phyloP scores from a whole-genome alignment of 2,113 vertebrate genomes.

The Polypterus bichir region DNA sequence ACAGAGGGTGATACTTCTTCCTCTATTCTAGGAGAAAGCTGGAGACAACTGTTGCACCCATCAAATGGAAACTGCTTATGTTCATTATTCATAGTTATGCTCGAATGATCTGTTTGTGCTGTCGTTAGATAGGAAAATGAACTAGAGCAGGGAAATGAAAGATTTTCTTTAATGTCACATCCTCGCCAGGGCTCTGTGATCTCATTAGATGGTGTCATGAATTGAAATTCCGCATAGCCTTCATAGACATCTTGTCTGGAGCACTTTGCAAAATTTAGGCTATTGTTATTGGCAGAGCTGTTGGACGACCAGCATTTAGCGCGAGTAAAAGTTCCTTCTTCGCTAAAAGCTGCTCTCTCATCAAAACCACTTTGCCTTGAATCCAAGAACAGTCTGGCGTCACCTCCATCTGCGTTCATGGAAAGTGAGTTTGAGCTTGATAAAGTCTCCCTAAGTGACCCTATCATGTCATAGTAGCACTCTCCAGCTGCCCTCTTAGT shows the following conservation, averaged over 20 bases:
- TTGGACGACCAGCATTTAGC: constrained; percentile 64
- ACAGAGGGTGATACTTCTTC: constrained; percentile 30
- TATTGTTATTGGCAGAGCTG: constrained; percentile 74
- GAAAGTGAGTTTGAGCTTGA: constrained; percentile 44
- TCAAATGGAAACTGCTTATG: constrained; percentile 27
- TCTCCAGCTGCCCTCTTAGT: constrained; percentile 27
- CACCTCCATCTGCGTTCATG: constrained; percentile 41
- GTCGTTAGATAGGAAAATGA: constrained; percentile 39
- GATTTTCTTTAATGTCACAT: constrained; percentile 32
- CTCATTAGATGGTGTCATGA: constrained; percentile 52
- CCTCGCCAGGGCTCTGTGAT: constrained; percentile 53
- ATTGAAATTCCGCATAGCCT: constrained; percentile 44
- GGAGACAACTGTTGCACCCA: constrained; percentile 38
- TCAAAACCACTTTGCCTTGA: constrained; percentile 39
- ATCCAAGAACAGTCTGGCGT: constrained; percentile 32
- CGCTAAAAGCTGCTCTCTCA: constrained; percentile 36
- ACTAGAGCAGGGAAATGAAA: constrained; percentile 34
- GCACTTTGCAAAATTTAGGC: constrained; percentile 27
- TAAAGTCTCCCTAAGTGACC: constrained; percentile 56
- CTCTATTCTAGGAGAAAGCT: constrained; percentile 42
- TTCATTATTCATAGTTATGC: constrained; percentile 39
- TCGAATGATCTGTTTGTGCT: constrained; percentile 38
- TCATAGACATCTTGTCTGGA: constrained; percentile 37
- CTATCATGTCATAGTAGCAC: constrained; percentile 63
- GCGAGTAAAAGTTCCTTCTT: constrained; percentile 19